Percentiles rank a stretch among this genome's conserved stretches.
phyloP scores from a whole-genome alignment of 2,888 invertebrate species.

The Hemicrepidius hirtus region DNA sequence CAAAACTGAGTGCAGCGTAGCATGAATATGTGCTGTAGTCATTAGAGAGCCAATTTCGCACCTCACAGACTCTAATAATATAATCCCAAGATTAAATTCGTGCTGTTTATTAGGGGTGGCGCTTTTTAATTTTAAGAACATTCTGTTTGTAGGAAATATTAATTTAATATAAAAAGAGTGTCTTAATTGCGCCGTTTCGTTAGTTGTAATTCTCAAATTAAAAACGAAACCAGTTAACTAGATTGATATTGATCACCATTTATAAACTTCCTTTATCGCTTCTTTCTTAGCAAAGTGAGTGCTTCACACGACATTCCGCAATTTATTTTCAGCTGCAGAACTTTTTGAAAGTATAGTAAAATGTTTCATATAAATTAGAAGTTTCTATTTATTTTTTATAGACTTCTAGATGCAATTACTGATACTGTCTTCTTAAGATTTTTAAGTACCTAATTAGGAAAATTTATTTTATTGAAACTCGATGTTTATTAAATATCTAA shows the following conservation, averaged over 20 bases:
- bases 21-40: constrained; percentile 56
- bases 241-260: constrained; percentile 50
- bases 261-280: constrained; percentile 34
- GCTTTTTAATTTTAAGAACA: constrained; percentile 45
- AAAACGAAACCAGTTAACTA: constrained; percentile 39
- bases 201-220: constrained; percentile 39
- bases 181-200: constrained; percentile 29
- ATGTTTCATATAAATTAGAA: constrained; percentile 56
- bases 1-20: constrained; percentile 52
- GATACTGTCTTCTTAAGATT: no score
- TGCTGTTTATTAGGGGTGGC: constrained; percentile 44
- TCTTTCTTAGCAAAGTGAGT: constrained; percentile 29
- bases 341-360: constrained; percentile 52
- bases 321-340: constrained; percentile 51
- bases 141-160: constrained; percentile 26
- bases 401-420: constrained; percentile 38
- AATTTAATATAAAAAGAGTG: constrained; percentile 24
- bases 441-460: no score
- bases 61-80: constrained; percentile 67
- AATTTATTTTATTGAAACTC: no score
- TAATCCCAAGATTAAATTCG: constrained; percentile 60
- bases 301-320: constrained; percentile 51
- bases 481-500: no score
- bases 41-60: constrained; percentile 68
- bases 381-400: constrained; percentile 53